These are phyloP conservation scores for Pocillopora meandrina DNA, from an alignment of 92 coral and sea anemone genomes.

Conservation along the genomic window DNA sequence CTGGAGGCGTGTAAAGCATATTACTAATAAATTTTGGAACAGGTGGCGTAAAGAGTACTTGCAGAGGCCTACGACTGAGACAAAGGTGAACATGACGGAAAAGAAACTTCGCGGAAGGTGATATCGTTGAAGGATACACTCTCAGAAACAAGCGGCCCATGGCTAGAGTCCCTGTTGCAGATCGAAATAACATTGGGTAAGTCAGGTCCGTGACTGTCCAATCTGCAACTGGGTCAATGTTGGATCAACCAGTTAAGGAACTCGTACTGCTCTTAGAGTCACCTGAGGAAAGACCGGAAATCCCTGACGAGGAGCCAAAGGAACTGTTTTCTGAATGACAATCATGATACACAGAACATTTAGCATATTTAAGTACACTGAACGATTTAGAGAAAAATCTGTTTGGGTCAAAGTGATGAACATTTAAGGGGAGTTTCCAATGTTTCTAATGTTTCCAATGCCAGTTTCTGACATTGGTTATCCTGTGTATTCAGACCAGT, in stretches of 20 bases:
- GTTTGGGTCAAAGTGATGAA: too few relatives aligned
- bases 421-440: too few relatives aligned
- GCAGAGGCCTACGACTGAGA: constrained; percentile 8
- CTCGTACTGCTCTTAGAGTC: constrained; percentile 42
- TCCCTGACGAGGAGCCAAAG: constrained; percentile 51
- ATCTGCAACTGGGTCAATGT: constrained; percentile 27
- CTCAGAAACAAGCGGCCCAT: constrained; percentile 29
- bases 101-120: constrained; percentile 21
- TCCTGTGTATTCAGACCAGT: too few relatives aligned
- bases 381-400: too few relatives aligned
- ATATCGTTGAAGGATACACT: constrained; percentile 28
- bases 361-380: too few relatives aligned
- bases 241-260: constrained; percentile 37
- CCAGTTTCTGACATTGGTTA: too few relatives aligned
- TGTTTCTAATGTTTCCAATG: too few relatives aligned
- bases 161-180: constrained; percentile 3
- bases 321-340: too few relatives aligned
- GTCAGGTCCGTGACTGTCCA: constrained; percentile 27
- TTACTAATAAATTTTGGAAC: too few relatives aligned
- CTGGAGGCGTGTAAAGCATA: constrained; percentile 5
- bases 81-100: constrained; percentile 4
- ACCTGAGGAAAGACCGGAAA: constrained; percentile 33
- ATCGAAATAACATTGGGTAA: constrained; percentile 13
- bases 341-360: too few relatives aligned
- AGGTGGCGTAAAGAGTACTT: background rate